Evolutionary conservation across 2,797 vertebrate genomes (phyloP).

Genomic region (Phataginus tetradactyla): DNA sequence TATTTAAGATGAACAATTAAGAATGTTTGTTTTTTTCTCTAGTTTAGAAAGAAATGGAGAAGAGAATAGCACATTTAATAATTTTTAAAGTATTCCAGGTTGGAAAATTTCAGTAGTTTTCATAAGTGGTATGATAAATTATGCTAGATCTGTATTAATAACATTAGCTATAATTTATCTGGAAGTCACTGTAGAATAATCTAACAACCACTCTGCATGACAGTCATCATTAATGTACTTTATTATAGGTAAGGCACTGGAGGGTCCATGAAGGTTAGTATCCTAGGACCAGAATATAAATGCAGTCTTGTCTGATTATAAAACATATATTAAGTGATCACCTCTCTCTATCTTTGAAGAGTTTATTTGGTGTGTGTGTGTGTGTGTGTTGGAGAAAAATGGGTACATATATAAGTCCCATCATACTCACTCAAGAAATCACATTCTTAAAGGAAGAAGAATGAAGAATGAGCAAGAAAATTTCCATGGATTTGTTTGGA

Average conservation of each 20-base stretch:
- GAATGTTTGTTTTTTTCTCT: background rate
- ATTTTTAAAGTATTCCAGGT: background rate
- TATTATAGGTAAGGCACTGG: background rate
- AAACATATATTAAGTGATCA: background rate
- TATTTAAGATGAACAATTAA: background rate
- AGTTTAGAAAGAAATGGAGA: background rate
- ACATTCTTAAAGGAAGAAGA: background rate
- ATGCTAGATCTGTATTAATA: background rate
- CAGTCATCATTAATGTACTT: background rate
- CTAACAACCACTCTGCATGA: background rate
- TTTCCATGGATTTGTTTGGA: background rate
- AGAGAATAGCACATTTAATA: background rate
- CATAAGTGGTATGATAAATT: background rate
- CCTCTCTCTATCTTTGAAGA: background rate
- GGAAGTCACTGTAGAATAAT: background rate
- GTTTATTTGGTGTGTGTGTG: background rate
- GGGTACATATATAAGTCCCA: background rate
- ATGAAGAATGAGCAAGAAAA: background rate
- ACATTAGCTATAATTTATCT: background rate
- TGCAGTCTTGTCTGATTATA: background rate
- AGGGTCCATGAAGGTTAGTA: background rate
- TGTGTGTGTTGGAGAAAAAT: background rate
- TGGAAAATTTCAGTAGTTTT: slow-evolving; percentile 8
- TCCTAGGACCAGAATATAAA: background rate
- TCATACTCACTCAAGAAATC: background rate